Evolutionary conservation across 1,140 invertebrate species (phyloP), one percentile per base, ranked within the genome.

Genomic region (Brachionus plicatilis): DNA sequence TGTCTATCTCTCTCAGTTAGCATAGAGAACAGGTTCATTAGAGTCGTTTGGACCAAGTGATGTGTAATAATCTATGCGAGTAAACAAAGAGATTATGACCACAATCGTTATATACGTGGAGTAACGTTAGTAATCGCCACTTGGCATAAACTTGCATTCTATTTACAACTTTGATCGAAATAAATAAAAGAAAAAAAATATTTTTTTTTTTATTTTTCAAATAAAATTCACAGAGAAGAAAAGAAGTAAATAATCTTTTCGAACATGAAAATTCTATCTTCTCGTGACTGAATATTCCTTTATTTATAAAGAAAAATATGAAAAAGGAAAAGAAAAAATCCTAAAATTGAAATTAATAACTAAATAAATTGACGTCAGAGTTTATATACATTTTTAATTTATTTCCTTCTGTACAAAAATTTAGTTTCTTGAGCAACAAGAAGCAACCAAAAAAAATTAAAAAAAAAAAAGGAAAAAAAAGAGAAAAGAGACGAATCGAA

Each of bases 281-380:
- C 24, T 76, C 72, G 72, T 76, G 72, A 76, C 72, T 76, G 45
- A 50, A 76, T 76, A 76, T 76, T 76, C 72, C 72, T 76, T 76
- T 76, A 76, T 50, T 50, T 50, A 20, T 50, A 47, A 50, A 76
- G 41, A 20, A 76, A 76, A 72, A 20, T 6, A 68, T 11, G 43
- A 8, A 45, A 45, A 29, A 29, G 27, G 27, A 29, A 68, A 70
- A 33, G 12, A 75, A 29, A 47, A 75, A 45, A 20, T 20, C 5
- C 17, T 29, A 76, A 29, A 76, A 76, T 50, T 50, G 45, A 76
- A 76, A 76, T 72, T 72, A 72, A 76, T 50, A 76, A 76, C 72
- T 76, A 76, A 76, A 76, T 76, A 76, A 76, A 76, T 76, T 76
- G 72, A 76, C 68, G 68, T 72, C 68, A 72, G 68, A 41, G 29